These are phyloP conservation scores for Ormyrus labotus DNA, from an alignment of 2,888 invertebrate species.

Conservation along the genomic window DNA sequence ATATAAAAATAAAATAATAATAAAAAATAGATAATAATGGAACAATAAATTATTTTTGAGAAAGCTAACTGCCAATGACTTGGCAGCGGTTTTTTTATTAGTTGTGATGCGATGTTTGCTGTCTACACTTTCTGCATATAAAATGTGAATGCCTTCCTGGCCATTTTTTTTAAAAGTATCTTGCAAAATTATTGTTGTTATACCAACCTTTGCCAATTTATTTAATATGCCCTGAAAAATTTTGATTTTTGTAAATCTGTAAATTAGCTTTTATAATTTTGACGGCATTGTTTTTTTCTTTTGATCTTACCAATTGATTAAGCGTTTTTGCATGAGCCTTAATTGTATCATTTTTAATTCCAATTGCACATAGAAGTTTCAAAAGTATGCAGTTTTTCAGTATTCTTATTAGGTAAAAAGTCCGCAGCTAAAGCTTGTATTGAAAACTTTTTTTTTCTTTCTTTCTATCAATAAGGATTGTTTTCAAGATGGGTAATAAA, in stretches of 20 bases:
- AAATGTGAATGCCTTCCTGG: neutral
- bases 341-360: neutral
- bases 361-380: neutral
- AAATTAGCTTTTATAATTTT: neutral
- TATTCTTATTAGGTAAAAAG: no score
- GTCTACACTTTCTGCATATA: neutral
- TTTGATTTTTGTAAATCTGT: neutral
- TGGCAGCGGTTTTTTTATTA: no score
- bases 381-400: no score
- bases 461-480: no score
- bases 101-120: neutral
- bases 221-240: neutral
- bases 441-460: conserved; percentile 1
- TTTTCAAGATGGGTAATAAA: no score
- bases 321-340: neutral
- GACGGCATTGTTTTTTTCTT: neutral
- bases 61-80: no score
- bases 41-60: no score
- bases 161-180: neutral
- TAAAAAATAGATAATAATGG: no score
- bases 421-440: no score
- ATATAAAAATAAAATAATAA: no score
- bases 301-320: neutral
- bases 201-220: neutral
- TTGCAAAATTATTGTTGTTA: neutral